Conservation (phyloP, 2,888 invertebrate genomes). For the Unio delphinus region DNA sequence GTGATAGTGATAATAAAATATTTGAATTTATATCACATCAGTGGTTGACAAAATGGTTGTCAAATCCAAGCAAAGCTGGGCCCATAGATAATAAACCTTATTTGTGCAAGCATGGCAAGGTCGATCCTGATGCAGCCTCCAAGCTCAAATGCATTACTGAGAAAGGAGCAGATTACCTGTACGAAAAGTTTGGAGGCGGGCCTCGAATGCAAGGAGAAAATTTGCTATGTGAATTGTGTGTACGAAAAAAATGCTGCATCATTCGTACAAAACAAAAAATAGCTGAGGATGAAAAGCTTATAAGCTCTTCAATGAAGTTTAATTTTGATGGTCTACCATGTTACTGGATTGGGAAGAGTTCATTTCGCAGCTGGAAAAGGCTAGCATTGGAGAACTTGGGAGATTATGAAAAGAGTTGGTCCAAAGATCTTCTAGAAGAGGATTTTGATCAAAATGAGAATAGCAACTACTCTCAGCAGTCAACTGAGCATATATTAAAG, state of each 20-base stretch:
- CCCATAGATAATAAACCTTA: constrained; percentile 73
- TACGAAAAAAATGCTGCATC: constrained; percentile 73
- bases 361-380: constrained; percentile 75
- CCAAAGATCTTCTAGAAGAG: constrained; percentile 2
- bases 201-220: constrained; percentile 69
- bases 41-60: constrained; percentile 76
- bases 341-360: constrained; percentile 76
- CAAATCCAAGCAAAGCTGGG: constrained; percentile 63
- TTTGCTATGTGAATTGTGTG: constrained; percentile 72
- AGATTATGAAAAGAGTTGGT: constrained; percentile 12
- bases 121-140: constrained; percentile 26
- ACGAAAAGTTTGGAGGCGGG: constrained; percentile 72
- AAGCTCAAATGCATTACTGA: constrained; percentile 44
- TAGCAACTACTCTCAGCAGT: too few relatives aligned
- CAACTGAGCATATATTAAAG: constrained; percentile 61
- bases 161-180: constrained; percentile 71
- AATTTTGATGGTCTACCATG: constrained; percentile 54
- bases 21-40: constrained; percentile 74
- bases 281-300: constrained; percentile 74
- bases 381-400: constrained; percentile 66
- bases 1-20: constrained; percentile 51
- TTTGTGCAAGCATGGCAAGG: constrained; percentile 69
- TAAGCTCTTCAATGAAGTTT: constrained; percentile 71
- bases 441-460: constrained; percentile 8
- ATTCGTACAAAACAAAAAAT: constrained; percentile 73